Evolutionary conservation across 2,797 vertebrate species (phyloP), one percentile per base, ranked within the genome.

Genomic region (Potorous gilbertii): DNA sequence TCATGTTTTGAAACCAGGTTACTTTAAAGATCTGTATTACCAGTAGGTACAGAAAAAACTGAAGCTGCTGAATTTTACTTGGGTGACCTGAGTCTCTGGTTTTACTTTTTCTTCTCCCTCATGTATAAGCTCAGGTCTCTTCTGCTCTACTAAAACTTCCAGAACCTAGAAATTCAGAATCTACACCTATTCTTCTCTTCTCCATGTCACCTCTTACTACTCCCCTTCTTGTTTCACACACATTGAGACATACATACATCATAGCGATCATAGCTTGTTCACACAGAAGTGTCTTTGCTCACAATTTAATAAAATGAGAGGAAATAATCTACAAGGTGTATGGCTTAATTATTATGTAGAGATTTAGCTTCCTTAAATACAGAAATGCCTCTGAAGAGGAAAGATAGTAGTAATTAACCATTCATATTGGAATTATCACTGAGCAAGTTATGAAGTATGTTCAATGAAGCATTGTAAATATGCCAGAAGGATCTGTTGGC

Each of bases 1-100:
- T 96, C 90, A 92, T 93, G 46, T 89, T 97, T 94, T 14, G 10
- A 55, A 95, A 95, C 94, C 54, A 92, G 40, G 46, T 93, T 93
- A 21, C 13, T 55, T 93, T 91, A 54, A 92, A 91, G 18, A 93
- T 57, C 56, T 57, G 27, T 59, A 59, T 11, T 11, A 59, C 29
- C 10, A 59, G 57, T 57, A 57, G 28, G 28, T 57, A 59, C 28
- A 59, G 28, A 31, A 59, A 59, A 59, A 59, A 31, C 29, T 13
- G 28, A 59, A 59, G 31, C 57, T 59, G 57, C 29, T 59, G 57
- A 59, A 59, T 59, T 59, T 59, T 59, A 31, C 29, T 31, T 31
- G 10, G 29, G 29, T 59, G 57, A 59, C 29, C 29, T 8, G 24
- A 56, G 57, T 59, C 29, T 59, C 57, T 31, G 29, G 29, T 59